Evolutionary conservation across 1,140 invertebrate genomes (phyloP), one percentile per base, ranked within the genome.

Genomic region (Anoplophora glabripennis): DNA sequence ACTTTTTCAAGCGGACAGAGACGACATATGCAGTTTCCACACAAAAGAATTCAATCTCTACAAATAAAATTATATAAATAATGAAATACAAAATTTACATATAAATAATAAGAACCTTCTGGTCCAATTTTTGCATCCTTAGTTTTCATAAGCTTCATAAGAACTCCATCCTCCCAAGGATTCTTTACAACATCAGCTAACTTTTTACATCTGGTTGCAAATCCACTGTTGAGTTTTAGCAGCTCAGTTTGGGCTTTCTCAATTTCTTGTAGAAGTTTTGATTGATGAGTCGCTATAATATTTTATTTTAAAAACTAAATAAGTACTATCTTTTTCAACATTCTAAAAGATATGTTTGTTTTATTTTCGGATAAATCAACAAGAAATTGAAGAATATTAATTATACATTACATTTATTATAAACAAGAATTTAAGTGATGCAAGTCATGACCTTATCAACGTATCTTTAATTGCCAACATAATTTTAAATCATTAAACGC

Each of bases 41-140:
- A 59, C 67, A 66, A 52, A 75, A 73, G 59, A 74, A 73, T 61
- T 71, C 66, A 48, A 75, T 66, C 66, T 74, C 72, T 74, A 42
- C 42, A 71, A 71, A 54, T 17, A 61, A 59, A 37, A 49, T 34
- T 12, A 62, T 40, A 58, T 10, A 60, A 42, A 40, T 47, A 60
- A 54, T 46, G 53, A 53, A 57, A 59, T 42, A 15, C 11, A 5
- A 47, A 59, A 53, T 8, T 11, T 15, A 3, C 8, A 9, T 17
- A 11, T 45, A 5, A n/a, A n/a, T 15, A 45, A 17, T 34, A 33
- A 41, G 53, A 66, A 74, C 71, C 71, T 65, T 70, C 57, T 41
- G 60, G 60, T 11, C 67, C 68, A 41, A 72, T 72, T 38, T 59
- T 53, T 42, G 59, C 41, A 63, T 72, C 61, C 61, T 59, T 57